phyloP scores from a whole-genome alignment of 1,140 invertebrate species.

The Condylostylus longicornis region DNA sequence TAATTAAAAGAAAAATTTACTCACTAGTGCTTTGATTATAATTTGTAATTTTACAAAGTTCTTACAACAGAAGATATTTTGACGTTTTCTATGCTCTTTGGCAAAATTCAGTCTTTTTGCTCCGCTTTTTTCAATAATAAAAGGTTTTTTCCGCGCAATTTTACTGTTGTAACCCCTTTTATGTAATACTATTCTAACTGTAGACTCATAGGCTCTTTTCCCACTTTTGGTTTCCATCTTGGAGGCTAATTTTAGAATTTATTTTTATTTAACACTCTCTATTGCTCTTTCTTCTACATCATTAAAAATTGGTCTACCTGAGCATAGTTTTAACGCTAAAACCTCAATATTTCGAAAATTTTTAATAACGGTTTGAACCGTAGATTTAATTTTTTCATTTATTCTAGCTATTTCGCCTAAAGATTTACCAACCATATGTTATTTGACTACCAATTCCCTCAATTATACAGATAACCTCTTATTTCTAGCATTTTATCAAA shows the following conservation, averaged over 20 bases:
- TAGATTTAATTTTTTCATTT: not conserved
- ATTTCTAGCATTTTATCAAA: too few relatives aligned
- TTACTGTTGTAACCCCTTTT: too few relatives aligned
- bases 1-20: too few relatives aligned
- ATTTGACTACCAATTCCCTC: not conserved
- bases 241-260: not conserved
- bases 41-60: too few relatives aligned
- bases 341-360: not conserved
- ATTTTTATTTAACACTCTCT: not conserved
- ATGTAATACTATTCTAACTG: too few relatives aligned
- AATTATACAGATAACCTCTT: not conserved
- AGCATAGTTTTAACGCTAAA: not conserved
- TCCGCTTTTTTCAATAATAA: constrained; percentile 5
- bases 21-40: too few relatives aligned
- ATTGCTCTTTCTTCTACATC: not conserved
- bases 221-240: too few relatives aligned
- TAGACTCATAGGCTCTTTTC: too few relatives aligned
- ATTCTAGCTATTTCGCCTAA: not conserved
- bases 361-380: constrained; percentile 1
- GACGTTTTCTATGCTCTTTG: constrained; percentile 7
- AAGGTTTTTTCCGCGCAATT: too few relatives aligned
- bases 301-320: not conserved
- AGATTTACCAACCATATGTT: constrained; percentile 1
- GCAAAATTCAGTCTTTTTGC: constrained; percentile 8
- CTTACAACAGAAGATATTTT: constrained; percentile 5